Evolutionary conservation across 2,888 invertebrate species (phyloP).

Genomic region (Folsomia candida): DNA sequence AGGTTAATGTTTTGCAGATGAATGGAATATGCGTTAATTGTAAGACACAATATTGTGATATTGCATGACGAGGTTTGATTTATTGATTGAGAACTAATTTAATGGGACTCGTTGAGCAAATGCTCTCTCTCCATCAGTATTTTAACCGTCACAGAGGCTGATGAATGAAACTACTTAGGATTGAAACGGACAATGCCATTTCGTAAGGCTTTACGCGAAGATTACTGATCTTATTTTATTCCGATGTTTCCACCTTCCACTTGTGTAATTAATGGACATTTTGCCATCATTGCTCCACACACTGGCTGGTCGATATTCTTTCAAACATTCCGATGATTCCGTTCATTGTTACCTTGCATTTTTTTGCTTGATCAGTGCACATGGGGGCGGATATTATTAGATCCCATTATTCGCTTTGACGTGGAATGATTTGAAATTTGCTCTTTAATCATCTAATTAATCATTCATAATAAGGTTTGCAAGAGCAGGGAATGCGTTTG

Average conservation of each 20-base stretch:
- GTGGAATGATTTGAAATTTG: too few species aligned
- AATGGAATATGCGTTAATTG: not conserved
- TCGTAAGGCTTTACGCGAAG: not conserved
- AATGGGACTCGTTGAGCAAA: not conserved
- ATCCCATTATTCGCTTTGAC: too few species aligned
- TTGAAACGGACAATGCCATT: not conserved
- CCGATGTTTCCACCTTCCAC: not conserved
- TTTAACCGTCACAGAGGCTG: not conserved
- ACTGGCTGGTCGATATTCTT: too few species aligned
- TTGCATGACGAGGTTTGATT: slow-evolving; percentile 3
- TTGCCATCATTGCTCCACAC: too few species aligned
- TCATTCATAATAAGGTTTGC: too few species aligned
- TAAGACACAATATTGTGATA: not conserved
- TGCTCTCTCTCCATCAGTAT: not conserved
- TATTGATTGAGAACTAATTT: slow-evolving; percentile 5
- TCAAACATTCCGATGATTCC: too few species aligned
- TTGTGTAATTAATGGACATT: too few species aligned
- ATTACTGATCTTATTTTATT: not conserved
- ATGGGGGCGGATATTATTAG: too few species aligned
- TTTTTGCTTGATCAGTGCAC: too few species aligned
- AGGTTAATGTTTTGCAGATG: not conserved
- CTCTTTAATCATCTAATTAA: too few species aligned
- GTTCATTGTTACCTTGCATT: too few species aligned
- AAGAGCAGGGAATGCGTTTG: too few species aligned
- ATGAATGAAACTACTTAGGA: not conserved